phyloP scores from a whole-genome alignment of 2,113 vertebrate genomes.

The Zosterops pallidus region DNA sequence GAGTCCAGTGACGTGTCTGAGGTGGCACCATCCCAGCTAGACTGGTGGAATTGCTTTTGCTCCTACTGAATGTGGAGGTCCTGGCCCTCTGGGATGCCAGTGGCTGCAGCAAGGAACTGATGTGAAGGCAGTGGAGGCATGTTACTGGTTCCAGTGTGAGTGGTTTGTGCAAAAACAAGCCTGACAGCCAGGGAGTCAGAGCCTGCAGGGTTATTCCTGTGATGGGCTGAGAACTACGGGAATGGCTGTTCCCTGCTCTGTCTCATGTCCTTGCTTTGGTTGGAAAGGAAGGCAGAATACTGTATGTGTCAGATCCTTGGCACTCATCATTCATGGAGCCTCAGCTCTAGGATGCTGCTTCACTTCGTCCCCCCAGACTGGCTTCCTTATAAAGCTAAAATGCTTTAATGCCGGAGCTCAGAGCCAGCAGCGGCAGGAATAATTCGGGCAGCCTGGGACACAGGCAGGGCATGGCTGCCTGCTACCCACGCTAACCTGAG shows the following conservation, averaged over 20 bases:
- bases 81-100: not conserved
- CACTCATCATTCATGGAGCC: not conserved
- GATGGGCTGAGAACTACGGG: accelerated
- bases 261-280: not conserved
- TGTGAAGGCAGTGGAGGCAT: not conserved
- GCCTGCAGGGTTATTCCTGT: not conserved
- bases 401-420: accelerated
- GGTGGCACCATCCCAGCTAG: not conserved
- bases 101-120: not conserved
- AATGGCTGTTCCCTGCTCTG: not conserved
- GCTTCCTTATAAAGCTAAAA: slow-evolving; percentile 47
- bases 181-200: accelerated
- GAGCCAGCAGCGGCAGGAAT: not conserved
- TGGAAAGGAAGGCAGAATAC: not conserved
- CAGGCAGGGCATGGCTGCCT: not conserved
- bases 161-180: not conserved
- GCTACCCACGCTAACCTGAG: not conserved
- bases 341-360: not conserved
- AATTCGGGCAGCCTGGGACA: not conserved
- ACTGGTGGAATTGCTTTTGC: not conserved
- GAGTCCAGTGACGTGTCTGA: not conserved
- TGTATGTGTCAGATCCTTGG: not conserved
- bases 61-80: accelerated
- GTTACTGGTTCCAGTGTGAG: not conserved
- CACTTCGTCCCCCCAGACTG: accelerated